These are phyloP conservation scores for Eretmochelys imbricata DNA, from an alignment of 2,113 vertebrate genomes.

Conservation along the genomic window DNA sequence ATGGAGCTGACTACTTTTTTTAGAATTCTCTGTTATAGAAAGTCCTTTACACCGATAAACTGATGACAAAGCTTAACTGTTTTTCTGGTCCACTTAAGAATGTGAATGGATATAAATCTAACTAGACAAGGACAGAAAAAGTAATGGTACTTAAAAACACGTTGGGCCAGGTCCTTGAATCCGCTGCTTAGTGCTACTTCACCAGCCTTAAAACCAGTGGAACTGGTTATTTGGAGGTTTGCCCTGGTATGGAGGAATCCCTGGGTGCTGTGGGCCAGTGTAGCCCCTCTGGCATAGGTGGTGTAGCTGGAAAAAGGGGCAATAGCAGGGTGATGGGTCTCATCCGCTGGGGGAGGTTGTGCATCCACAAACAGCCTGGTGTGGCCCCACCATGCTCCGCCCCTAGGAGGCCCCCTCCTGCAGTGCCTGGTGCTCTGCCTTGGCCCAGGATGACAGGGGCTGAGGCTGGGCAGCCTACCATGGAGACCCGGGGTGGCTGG, in stretches of 20 bases:
- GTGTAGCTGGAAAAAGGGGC: not conserved
- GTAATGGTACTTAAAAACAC: not conserved
- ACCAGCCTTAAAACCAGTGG: conserved; percentile 18
- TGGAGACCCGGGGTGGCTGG: too few relatives aligned
- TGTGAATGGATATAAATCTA: fast-evolving
- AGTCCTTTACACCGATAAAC: not conserved
- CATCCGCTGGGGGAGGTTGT: too few relatives aligned
- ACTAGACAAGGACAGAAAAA: not conserved
- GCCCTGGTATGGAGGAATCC: not conserved
- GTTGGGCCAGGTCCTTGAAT: not conserved
- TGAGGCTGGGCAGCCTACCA: too few relatives aligned
- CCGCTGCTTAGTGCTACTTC: not conserved
- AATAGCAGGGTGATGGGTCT: not conserved
- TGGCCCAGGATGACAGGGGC: too few relatives aligned
- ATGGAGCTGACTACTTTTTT: not conserved
- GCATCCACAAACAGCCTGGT: too few relatives aligned
- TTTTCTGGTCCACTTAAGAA: not conserved
- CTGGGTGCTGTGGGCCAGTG: not conserved
- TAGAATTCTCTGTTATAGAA: not conserved
- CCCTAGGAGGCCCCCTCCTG: too few relatives aligned
- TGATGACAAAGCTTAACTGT: not conserved
- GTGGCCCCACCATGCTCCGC: too few relatives aligned
- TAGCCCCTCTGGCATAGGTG: not conserved
- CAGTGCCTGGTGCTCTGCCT: too few relatives aligned
- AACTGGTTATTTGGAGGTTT: not conserved